These are phyloP conservation scores for Cyphomyrus plagiostoma DNA, from an alignment of 2,113 vertebrate genomes.

Conservation along the genomic window DNA sequence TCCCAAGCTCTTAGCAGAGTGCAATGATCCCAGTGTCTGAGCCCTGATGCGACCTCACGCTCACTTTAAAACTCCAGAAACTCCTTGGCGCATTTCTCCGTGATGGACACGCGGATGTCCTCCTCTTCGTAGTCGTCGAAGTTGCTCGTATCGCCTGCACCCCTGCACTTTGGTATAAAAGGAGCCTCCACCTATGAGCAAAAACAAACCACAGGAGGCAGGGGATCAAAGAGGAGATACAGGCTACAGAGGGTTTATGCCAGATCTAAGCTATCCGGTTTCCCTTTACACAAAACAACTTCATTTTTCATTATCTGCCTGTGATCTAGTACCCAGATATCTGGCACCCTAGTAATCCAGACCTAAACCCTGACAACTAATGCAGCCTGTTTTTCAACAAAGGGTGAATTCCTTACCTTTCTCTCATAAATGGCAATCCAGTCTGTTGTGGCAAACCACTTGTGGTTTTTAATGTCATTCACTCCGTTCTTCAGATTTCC, in stretches of 20 bases:
- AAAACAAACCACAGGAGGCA: neutral
- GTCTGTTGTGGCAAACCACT: conserved; percentile 98
- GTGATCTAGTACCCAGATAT: neutral
- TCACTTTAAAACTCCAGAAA: conserved; percentile 92
- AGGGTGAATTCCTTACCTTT: conserved; percentile 65
- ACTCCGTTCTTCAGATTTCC: conserved; percentile 98
- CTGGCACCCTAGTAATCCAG: neutral
- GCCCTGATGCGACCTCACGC: conserved; percentile 75
- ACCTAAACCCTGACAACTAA: neutral
- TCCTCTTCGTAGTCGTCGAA: conserved; percentile 99
- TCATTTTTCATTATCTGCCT: neutral
- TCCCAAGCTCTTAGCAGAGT: conserved; percentile 82
- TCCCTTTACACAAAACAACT: neutral
- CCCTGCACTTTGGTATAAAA: conserved; percentile 99
- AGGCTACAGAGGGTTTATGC: neutral
- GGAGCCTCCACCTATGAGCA: conserved; percentile 86
- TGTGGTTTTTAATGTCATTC: conserved; percentile 98
- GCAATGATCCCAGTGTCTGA: conserved; percentile 81
- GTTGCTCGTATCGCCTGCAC: conserved; percentile 97
- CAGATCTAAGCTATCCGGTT: neutral
- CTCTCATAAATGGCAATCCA: conserved; percentile 99
- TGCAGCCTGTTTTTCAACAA: neutral
- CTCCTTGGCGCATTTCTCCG: conserved; percentile 96
- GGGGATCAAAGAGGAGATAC: neutral
- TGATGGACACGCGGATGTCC: conserved; percentile 93